Evolutionary conservation across 2,797 vertebrate genomes (phyloP), one percentile per base, ranked within the genome.

Genomic region (Meda fulgida): DNA sequence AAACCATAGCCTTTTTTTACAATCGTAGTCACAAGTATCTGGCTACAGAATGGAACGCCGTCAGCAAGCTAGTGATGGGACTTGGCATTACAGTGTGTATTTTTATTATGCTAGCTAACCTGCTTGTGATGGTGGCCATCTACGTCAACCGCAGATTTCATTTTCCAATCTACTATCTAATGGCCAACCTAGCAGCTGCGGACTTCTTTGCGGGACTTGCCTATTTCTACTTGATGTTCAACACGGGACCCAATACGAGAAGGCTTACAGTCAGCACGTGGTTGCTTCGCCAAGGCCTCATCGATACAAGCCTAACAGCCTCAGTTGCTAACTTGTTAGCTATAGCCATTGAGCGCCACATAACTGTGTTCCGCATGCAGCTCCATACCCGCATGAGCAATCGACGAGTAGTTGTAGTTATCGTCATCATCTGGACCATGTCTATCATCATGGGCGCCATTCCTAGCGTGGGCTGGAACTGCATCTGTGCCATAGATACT

Each of bases 171-270:
- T 99, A 99, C 96, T 99, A 99, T 92, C 94, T 99, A 92, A 99
- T 99, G 98, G 98, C 98, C 86, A 99, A 99, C 90, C 94, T 99
- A 91, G 98, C 98, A 0, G 98, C 98, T 70, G 98, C 98, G 3
- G 98, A 99, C 95, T 99, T 99, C 94, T 99, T 99, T 87, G 98
- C 98, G 1, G 98, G 98, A 84, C 93, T 99, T 92, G 98, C 98
- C 29, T 99, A 99, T 93, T 99, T 99, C 93, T 99, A 99, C 94
- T 93, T 99, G 92, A 99, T 99, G 98, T 99, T 99, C 93, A 99
- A 99, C 95, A 99, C 98, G 5, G 98, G 98, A 80, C 98, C 98
- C 36, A 99, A 99, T 91, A 99, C 98, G 7, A 94, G 97, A 89
- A 96, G 97, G 83, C 90, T 99, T 87, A 98, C 97, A 4, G 97